Base-by-base conservation (phyloP, 2,888 invertebrate genomes). In the Plagiodera versicolora region DNA sequence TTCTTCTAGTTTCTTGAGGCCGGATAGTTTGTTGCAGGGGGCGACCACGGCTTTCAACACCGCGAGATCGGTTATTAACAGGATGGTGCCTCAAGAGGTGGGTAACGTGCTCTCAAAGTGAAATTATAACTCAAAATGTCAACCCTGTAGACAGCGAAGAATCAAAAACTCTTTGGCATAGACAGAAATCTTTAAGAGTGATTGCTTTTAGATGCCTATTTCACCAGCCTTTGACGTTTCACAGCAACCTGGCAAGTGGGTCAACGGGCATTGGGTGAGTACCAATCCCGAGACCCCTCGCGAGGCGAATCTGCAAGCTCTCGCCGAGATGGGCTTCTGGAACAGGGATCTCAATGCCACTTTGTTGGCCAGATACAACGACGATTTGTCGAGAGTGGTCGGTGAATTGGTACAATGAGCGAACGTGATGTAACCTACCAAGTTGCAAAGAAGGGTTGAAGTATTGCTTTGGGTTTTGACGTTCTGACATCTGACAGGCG, bases 241-340 rank as follows among this genome's bases (percentile, higher is more conserved):
- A 48, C 63, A 70, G 67, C 54, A 73, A 63, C 71, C 71, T 53
- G 78, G 77, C 2, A 67, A 65, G 50, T 78, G 78, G 78, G 70
- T 74, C 24, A 77, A 77, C 56, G 77, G 77, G 6, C 76, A 76
- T 56, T 78, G 79, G 77, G 72, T 76, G 9, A 67, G 71, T 24
- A 71, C 69, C 48, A 70, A 69, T 59, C 70, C 72, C 2, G 70
- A 75, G 57, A 71, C 75, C 2, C 71, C 72, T 5, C 71, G 77
- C 11, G 79, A 78, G 60, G 75, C 70, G 16, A 77, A 75, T 56
- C 69, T 81, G 44, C 68, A 73, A 44, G 71, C 74, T n/a, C 69
- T 82, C 39, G 69, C 74, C 3, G 81, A 81, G 61, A 82, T 82
- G 82, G 82, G 82, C 14, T 82, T 82, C 66, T 72, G 70, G 67